Percentiles rank a stretch among this genome's conserved stretches.
Conservation (phyloP, 2,888 invertebrate species). For the Rhimphoctona megacephalus region DNA sequence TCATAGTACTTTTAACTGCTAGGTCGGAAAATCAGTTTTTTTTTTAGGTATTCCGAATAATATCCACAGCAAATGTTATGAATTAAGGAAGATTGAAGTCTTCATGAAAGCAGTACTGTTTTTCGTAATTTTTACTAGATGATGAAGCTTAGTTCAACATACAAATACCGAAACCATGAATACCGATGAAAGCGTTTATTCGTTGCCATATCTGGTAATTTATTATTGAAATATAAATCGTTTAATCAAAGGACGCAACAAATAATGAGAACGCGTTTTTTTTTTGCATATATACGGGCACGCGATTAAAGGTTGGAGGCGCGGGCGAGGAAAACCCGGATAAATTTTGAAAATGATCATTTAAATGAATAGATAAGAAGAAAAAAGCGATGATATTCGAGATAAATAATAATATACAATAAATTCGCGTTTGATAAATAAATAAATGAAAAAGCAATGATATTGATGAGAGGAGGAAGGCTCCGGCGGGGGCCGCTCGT, state of each 20-base stretch:
- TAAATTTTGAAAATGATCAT: conserved; percentile 36
- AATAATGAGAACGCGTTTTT: conserved; percentile 13
- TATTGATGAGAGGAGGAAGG: conserved; percentile 79
- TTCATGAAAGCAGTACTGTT: not conserved
- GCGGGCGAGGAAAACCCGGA: conserved; percentile 62
- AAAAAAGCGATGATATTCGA: conserved; percentile 23
- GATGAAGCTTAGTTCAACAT: not conserved
- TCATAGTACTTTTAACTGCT: not conserved
- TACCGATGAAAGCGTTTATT: conserved; percentile 62
- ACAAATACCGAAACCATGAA: conserved; percentile 64
- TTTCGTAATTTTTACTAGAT: not conserved
- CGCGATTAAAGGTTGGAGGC: conserved; percentile 64
- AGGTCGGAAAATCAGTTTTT: not conserved
- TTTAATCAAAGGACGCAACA: conserved; percentile 7
- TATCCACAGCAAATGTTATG: not conserved
- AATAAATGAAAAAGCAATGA: conserved; percentile 48
- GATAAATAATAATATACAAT: conserved; percentile 17
- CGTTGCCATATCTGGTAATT: conserved; percentile 25
- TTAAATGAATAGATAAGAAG: conserved; percentile 35
- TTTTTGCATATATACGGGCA: conserved; percentile 45
- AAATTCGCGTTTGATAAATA: conserved; percentile 32
- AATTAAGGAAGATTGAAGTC: not conserved
- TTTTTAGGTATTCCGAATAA: not conserved
- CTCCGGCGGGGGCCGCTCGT: conserved; percentile 84
- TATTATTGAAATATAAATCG: conserved; percentile 12